These are phyloP conservation scores for Tamandua tetradactyla DNA, from an alignment of 2,797 vertebrate genomes.

Conservation along the genomic window DNA sequence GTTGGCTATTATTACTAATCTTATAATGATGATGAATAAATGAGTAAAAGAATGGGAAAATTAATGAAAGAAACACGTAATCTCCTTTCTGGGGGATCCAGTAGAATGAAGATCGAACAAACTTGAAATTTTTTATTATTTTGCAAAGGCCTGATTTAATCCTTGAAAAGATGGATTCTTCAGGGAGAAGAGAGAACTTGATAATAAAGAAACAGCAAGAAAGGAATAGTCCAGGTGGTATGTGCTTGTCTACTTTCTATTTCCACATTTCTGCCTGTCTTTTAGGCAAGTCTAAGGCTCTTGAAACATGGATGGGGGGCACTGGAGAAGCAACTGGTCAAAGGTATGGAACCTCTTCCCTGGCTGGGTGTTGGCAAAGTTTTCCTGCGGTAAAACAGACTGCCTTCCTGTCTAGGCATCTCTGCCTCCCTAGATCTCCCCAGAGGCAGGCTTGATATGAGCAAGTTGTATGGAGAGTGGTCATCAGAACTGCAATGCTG, in stretches of 20 bases:
- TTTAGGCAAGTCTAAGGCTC: not conserved
- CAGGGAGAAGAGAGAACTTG: not conserved
- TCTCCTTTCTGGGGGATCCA: not conserved
- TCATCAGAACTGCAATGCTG: not conserved
- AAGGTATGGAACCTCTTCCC: not conserved
- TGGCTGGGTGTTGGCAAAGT: not conserved
- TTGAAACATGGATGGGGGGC: not conserved
- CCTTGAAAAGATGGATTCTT: not conserved
- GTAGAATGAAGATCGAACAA: not conserved
- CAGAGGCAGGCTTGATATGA: not conserved
- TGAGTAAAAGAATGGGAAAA: not conserved
- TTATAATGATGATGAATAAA: not conserved
- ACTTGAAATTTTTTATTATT: not conserved
- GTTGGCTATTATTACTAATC: not conserved
- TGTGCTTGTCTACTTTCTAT: not conserved
- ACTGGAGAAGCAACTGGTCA: not conserved
- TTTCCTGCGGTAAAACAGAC: not conserved
- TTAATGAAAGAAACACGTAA: not conserved
- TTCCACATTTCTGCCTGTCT: not conserved
- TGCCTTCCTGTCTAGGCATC: not conserved
- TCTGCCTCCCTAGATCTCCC: not conserved
- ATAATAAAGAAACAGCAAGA: not conserved
- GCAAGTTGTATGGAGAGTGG: not conserved
- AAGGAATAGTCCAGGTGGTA: not conserved
- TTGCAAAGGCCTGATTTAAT: not conserved